Evolutionary conservation across 2,888 invertebrate species (phyloP).

Genomic region (Acrocera orbiculus): DNA sequence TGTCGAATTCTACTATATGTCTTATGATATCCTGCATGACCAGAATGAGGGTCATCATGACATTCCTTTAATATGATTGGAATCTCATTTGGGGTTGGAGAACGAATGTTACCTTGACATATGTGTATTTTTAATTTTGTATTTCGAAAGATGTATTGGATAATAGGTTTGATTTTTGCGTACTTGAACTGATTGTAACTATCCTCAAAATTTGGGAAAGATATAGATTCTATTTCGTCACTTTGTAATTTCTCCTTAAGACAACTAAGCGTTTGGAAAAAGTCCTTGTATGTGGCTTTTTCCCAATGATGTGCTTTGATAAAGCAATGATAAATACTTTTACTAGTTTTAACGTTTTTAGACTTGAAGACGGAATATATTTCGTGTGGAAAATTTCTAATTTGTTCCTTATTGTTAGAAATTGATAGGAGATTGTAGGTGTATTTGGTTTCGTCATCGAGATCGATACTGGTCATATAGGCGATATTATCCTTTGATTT

Average conservation of each 20-base stretch:
- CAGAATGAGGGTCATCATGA: slow-evolving; percentile 3
- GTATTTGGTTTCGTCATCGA: no score
- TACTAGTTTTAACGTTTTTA: background rate
- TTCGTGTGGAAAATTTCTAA: no score
- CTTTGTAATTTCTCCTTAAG: slow-evolving; percentile 2
- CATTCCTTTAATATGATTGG: slow-evolving; percentile 9
- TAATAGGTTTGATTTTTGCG: slow-evolving; percentile 6
- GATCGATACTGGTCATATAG: no score
- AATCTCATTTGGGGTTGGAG: background rate
- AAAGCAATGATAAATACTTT: slow-evolving; percentile 7
- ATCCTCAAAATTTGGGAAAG: slow-evolving; percentile 4
- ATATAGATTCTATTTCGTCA: slow-evolving; percentile 4
- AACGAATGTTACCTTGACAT: background rate
- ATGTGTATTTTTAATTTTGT: slow-evolving; percentile 4
- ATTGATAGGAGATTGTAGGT: no score
- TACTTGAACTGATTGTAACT: slow-evolving; percentile 5
- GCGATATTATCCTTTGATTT: no score
- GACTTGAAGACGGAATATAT: slow-evolving; percentile 7
- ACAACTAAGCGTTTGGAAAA: slow-evolving; percentile 5
- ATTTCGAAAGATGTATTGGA: slow-evolving; percentile 2
- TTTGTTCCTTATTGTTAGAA: no score
- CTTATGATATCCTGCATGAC: background rate
- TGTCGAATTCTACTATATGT: slow-evolving; percentile 1
- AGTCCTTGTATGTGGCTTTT: slow-evolving; percentile 3
- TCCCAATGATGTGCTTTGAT: slow-evolving; percentile 5